Conservation (phyloP, 2,797 vertebrate species). For the Knipowitschia caucasica region DNA sequence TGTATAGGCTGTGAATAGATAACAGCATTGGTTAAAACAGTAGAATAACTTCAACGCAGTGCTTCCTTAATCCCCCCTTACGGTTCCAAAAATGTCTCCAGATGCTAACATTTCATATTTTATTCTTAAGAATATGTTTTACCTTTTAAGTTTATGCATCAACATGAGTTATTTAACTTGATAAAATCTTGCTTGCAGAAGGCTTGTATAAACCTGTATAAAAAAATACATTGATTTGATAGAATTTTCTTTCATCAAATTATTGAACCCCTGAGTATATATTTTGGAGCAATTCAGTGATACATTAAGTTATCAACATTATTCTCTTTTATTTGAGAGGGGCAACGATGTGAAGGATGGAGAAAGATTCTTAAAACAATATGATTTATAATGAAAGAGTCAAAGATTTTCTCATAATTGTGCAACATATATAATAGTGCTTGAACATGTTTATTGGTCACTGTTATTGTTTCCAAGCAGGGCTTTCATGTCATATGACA, state of each 20-base stretch:
- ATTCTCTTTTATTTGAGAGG: neutral
- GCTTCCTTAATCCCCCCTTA: too few relatives aligned
- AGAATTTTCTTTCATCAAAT: too few relatives aligned
- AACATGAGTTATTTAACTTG: too few relatives aligned
- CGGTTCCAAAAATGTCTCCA: too few relatives aligned
- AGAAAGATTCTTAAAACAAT: neutral
- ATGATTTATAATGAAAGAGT: neutral
- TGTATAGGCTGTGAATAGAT: conserved; percentile 81
- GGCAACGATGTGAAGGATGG: neutral
- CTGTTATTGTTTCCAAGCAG: neutral
- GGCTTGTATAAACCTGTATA: conserved; percentile 80
- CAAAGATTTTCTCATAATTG: neutral
- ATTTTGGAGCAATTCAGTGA: conserved; percentile 34
- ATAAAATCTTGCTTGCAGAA: too few relatives aligned
- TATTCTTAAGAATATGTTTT: too few relatives aligned
- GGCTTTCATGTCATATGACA: neutral
- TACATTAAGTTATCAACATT: conserved; percentile 36
- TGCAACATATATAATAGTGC: neutral
- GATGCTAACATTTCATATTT: too few relatives aligned
- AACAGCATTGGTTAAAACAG: conserved; percentile 80
- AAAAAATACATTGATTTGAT: too few relatives aligned
- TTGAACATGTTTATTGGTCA: conserved; percentile 41
- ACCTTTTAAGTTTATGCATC: too few relatives aligned
- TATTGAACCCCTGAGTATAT: too few relatives aligned
- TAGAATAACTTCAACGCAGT: conserved; percentile 76